These are phyloP conservation scores for Hypsibius dujardini DNA, from an alignment of 1,140 invertebrate species.

Conservation along the genomic window DNA sequence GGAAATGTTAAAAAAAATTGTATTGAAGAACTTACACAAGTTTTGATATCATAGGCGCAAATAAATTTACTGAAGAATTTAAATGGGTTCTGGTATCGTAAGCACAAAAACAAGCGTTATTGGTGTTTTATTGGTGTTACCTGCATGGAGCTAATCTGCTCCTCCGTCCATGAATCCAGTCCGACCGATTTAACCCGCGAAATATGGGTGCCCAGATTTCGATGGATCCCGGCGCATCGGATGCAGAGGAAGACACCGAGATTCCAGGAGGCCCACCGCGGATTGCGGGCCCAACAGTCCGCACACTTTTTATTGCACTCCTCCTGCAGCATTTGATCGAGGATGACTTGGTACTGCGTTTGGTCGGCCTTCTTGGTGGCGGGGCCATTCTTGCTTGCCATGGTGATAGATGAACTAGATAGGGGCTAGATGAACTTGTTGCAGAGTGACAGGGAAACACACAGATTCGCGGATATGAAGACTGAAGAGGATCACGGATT, in stretches of 20 bases:
- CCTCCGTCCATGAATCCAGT: conserved; percentile 91
- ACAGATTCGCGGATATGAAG: no score
- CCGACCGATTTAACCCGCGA: conserved; percentile 95
- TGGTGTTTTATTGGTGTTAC: no score
- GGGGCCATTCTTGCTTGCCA: conserved; percentile 30
- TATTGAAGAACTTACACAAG: no score
- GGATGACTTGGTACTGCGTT: conserved; percentile 60
- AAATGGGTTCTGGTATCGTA: no score
- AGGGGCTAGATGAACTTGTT: no score
- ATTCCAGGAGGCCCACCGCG: conserved; percentile 97
- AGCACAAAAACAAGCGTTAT: no score
- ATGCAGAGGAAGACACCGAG: conserved; percentile 94
- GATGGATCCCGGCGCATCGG: conserved; percentile 88
- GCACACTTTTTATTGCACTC: conserved; percentile 99
- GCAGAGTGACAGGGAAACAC: no score
- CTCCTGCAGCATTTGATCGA: conserved; percentile 75
- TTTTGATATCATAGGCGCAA: no score
- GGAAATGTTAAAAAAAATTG: no score
- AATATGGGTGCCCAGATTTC: conserved; percentile 92
- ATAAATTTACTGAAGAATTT: no score
- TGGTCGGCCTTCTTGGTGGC: conserved; percentile 31
- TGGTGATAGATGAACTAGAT: no score
- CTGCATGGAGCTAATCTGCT: conserved; percentile 86
- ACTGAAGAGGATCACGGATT: no score
- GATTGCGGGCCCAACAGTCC: conserved; percentile 66